A percentile compares a stretch with the other conserved stretches of the same genome.
phyloP scores from a whole-genome alignment of 2,797 vertebrate species.

The Sternotherus odoratus region DNA sequence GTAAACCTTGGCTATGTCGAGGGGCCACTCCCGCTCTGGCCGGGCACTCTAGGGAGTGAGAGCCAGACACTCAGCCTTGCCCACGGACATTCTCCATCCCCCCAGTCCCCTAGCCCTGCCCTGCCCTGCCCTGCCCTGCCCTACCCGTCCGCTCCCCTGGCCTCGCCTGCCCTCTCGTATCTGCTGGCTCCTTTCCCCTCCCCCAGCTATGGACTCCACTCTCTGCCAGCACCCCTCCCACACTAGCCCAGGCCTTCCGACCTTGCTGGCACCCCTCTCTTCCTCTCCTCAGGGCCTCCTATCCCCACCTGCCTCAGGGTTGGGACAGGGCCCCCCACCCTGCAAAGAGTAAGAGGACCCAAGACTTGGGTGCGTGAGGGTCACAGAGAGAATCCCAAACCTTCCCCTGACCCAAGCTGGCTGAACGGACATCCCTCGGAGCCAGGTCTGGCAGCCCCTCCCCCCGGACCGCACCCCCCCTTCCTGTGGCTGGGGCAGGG shows the following conservation, averaged over 20 bases:
- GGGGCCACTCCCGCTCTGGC: slow-evolving; percentile 92
- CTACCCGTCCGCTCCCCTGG: not conserved
- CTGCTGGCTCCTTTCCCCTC: not conserved
- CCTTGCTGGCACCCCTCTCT: not conserved
- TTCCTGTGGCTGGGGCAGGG: not conserved
- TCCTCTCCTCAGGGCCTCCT: not conserved
- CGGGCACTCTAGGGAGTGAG: slow-evolving; percentile 86
- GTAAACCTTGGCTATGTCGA: slow-evolving; percentile 93
- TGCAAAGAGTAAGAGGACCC: not conserved
- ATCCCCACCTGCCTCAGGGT: not conserved
- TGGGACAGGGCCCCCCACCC: not conserved
- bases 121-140: rapidly evolving
- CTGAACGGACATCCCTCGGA: too few relatives aligned
- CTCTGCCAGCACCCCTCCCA: not conserved
- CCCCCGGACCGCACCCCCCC: not conserved
- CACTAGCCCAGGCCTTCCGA: not conserved
- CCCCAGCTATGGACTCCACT: rapidly evolving
- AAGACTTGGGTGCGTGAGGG: not conserved
- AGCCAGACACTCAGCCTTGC: not conserved
- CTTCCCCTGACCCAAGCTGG: not conserved
- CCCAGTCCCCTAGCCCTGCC: not conserved
- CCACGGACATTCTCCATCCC: not conserved
- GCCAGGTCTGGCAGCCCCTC: not conserved
- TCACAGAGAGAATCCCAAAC: not conserved
- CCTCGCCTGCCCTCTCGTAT: too few relatives aligned